A percentile compares a stretch with the other conserved stretches of the same genome.
These are phyloP conservation scores for Eclectus roratus DNA, from an alignment of 2,113 vertebrate genomes.

Conservation along the genomic window DNA sequence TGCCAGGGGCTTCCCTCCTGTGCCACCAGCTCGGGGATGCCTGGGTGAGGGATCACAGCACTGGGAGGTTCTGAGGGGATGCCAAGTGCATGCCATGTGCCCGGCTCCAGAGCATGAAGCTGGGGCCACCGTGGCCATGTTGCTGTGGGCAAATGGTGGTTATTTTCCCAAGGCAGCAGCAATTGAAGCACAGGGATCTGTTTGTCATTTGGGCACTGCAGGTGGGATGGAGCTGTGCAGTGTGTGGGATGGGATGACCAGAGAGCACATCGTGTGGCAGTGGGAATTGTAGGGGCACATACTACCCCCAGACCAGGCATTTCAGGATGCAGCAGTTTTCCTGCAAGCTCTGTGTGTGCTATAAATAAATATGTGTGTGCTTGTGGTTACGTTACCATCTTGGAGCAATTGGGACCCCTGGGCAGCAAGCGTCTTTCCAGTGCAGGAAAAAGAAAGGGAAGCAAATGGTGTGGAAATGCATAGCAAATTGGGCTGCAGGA, in stretches of 20 bases:
- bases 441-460: constrained; percentile 57
- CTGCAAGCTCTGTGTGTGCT: background rate
- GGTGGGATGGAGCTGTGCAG: fast-evolving
- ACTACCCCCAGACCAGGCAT: fast-evolving
- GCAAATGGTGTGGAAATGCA: constrained; percentile 70
- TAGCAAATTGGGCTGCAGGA: constrained; percentile 66
- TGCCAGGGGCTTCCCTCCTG: background rate
- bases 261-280: fast-evolving
- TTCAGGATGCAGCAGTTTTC: background rate
- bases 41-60: background rate
- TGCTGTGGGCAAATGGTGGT: background rate
- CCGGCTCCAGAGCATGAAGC: background rate
- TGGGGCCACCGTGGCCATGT: background rate
- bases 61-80: background rate
- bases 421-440: constrained; percentile 35
- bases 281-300: fast-evolving
- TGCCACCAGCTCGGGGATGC: fast-evolving
- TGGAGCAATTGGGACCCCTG: constrained; percentile 19
- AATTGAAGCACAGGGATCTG: background rate
- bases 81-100: fast-evolving
- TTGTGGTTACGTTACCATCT: background rate
- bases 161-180: background rate
- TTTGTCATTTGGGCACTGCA: background rate
- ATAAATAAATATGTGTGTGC: background rate
- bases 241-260: background rate